These are phyloP conservation scores for Riparia riparia DNA, from an alignment of 2,113 vertebrate species.

Conservation along the genomic window DNA sequence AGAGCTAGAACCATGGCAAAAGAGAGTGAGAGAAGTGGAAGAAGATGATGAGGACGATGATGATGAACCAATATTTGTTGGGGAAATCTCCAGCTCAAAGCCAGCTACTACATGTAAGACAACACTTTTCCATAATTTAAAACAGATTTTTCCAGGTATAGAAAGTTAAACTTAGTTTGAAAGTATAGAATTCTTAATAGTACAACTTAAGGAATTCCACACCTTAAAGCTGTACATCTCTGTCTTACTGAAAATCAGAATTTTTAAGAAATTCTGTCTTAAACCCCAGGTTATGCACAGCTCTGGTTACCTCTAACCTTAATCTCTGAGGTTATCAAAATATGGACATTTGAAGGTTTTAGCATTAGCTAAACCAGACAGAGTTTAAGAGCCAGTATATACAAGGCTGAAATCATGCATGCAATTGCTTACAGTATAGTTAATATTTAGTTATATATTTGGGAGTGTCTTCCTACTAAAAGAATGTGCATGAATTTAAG, in stretches of 20 bases:
- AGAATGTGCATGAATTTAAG: background rate
- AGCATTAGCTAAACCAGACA: background rate
- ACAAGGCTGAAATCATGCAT: background rate
- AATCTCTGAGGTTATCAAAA: background rate
- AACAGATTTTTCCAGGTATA: background rate
- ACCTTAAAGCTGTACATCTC: background rate
- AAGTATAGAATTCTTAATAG: background rate
- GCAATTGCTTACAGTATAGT: background rate
- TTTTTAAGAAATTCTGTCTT: background rate
- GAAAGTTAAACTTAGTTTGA: background rate
- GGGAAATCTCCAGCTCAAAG: conserved; percentile 90
- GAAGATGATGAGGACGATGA: conserved; percentile 82
- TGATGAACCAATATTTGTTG: conserved; percentile 95
- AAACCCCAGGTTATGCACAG: background rate
- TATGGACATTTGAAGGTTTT: background rate
- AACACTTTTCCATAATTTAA: background rate
- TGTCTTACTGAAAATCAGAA: background rate
- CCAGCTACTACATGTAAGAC: conserved; percentile 78
- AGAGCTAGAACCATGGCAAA: conserved; percentile 97
- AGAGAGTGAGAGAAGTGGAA: conserved; percentile 86
- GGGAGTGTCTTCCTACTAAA: background rate
- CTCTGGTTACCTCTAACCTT: background rate
- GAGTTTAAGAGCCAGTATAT: background rate
- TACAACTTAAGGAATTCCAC: background rate
- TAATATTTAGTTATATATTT: background rate